phyloP scores from a whole-genome alignment of 2,888 invertebrate species.

The Eutolmus rufibarbis region DNA sequence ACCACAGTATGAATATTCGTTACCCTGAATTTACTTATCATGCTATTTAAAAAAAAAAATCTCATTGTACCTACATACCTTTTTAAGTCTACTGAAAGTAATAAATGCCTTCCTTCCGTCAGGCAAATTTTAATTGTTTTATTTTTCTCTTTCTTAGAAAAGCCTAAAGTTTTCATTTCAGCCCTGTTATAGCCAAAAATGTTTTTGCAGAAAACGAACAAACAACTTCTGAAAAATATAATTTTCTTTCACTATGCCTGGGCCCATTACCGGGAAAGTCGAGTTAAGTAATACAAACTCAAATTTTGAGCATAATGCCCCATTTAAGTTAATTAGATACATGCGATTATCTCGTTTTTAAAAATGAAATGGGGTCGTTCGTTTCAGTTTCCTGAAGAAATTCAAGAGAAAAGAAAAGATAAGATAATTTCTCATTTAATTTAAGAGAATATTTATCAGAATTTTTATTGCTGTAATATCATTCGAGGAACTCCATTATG shows the following conservation, averaged over 20 bases:
- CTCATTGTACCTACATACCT: not conserved
- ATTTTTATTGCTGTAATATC: not conserved
- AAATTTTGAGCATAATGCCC: constrained; percentile 13
- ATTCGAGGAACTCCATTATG: not conserved
- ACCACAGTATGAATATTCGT: not conserved
- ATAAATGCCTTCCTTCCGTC: not conserved
- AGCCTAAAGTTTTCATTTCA: not conserved
- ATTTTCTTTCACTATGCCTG: not conserved
- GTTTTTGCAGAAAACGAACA: not conserved
- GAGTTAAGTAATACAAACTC: not conserved
- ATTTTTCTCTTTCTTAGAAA: not conserved
- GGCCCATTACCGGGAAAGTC: not conserved
- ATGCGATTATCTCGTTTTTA: constrained; percentile 10
- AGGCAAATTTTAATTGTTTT: not conserved
- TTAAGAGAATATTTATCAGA: constrained; percentile 3
- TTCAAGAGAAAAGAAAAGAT: not conserved
- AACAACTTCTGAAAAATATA: not conserved
- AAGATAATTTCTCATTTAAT: not conserved
- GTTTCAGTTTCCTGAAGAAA: not conserved
- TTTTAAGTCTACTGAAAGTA: not conserved
- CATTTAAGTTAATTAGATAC: constrained; percentile 34
- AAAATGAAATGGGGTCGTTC: not conserved
- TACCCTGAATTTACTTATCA: not conserved
- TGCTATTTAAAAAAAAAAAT: not conserved
- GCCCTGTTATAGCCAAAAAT: not conserved